Percentiles rank a stretch among this genome's conserved stretches.
phyloP scores from a whole-genome alignment of 2,113 vertebrate species.

The Eretmochelys imbricata region DNA sequence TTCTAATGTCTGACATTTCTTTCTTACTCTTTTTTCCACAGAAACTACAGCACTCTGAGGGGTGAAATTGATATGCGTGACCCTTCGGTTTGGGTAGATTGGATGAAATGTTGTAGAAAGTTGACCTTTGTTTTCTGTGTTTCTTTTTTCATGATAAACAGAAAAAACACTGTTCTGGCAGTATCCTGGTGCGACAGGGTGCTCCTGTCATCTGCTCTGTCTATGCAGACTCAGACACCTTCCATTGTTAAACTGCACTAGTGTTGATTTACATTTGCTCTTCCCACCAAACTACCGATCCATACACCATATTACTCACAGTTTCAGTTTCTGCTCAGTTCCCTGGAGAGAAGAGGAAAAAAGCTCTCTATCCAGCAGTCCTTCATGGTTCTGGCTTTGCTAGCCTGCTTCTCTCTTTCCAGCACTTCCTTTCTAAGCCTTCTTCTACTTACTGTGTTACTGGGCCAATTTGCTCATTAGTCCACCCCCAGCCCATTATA shows the following conservation, averaged over 20 bases:
- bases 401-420: not conserved
- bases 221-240: not conserved
- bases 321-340: not conserved
- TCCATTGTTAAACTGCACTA: not conserved
- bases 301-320: not conserved
- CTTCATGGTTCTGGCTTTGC: no score
- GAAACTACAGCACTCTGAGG: not conserved
- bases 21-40: not conserved
- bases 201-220: not conserved
- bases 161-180: not conserved
- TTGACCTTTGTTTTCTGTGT: not conserved
- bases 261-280: not conserved
- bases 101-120: not conserved
- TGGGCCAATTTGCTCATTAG: not conserved
- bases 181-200: not conserved
- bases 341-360: no score
- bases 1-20: not conserved
- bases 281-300: not conserved
- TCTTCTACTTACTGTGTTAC: not conserved
- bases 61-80: rapidly evolving
- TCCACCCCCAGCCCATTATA: not conserved
- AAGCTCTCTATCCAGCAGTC: not conserved
- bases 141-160: slow-evolving; percentile 1
- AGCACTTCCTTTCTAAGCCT: not conserved
- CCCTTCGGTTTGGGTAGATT: rapidly evolving